A percentile compares a stretch with the other conserved stretches of the same genome.
Evolutionary conservation across 2,888 invertebrate genomes (phyloP).

Genomic region (Zygogramma bicolorata): DNA sequence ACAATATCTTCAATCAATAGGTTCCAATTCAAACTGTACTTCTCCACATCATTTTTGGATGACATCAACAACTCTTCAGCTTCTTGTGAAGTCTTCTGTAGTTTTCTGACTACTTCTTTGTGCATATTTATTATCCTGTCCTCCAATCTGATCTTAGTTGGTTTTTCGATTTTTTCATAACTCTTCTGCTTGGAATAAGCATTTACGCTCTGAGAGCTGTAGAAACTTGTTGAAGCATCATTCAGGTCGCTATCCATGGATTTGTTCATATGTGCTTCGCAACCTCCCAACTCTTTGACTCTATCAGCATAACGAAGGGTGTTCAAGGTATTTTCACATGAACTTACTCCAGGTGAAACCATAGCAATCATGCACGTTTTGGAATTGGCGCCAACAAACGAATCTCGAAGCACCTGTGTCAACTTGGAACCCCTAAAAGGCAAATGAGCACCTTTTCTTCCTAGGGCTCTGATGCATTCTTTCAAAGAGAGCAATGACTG

Average conservation of each 20-base stretch:
- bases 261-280: conserved; percentile 66
- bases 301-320: conserved; percentile 97
- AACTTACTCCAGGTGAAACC: conserved; percentile 96
- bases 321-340: conserved; percentile 97
- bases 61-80: conserved; percentile 79
- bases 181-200: conserved; percentile 17
- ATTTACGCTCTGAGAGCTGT: conserved; percentile 29
- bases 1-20: conserved; percentile 83
- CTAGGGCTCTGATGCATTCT: conserved; percentile 96
- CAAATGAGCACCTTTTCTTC: conserved; percentile 94
- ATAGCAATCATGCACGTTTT: conserved; percentile 99
- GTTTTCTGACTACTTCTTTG: conserved; percentile 78
- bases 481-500: conserved; percentile 97
- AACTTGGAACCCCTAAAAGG: conserved; percentile 98
- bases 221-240: conserved; percentile 34
- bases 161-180: conserved; percentile 10
- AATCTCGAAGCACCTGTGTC: conserved; percentile 92
- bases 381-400: conserved; percentile 97
- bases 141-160: conserved; percentile 61
- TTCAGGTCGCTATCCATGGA: conserved; percentile 28
- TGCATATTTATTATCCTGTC: conserved; percentile 92
- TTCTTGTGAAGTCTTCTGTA: conserved; percentile 78
- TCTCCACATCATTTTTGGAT: conserved; percentile 91
- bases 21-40: conserved; percentile 89
- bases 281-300: conserved; percentile 92